Conservation (phyloP, 2,797 vertebrate species). For the Leptoclinus maculatus region DNA sequence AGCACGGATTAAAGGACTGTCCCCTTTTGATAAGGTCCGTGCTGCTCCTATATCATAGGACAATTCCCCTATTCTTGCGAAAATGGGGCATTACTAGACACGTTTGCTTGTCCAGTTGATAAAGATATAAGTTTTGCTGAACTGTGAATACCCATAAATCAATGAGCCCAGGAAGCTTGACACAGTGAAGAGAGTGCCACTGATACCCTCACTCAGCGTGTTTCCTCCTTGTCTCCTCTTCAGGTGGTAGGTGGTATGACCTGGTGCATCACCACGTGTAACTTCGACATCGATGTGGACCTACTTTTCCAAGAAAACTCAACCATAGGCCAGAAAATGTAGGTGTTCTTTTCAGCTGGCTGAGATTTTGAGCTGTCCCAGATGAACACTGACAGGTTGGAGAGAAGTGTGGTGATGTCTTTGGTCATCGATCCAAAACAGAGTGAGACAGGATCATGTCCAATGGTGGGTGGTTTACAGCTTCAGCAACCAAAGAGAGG, state of each 20-base stretch:
- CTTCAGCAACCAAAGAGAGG: not conserved
- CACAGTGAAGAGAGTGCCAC: not conserved
- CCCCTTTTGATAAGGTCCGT: conserved; percentile 92
- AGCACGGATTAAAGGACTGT: conserved; percentile 96
- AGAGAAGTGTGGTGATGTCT: not conserved
- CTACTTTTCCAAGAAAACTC: conserved; percentile 99
- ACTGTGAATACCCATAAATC: too few species aligned
- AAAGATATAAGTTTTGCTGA: not conserved
- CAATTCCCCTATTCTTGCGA: accelerated
- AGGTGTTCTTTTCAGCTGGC: conserved; percentile 58
- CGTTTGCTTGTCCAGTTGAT: not conserved
- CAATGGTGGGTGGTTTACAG: not conserved
- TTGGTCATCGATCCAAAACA: not conserved
- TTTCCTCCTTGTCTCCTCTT: not conserved
- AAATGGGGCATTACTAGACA: not conserved
- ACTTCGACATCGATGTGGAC: conserved; percentile 95
- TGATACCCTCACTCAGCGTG: not conserved
- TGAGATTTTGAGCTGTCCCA: too few species aligned
- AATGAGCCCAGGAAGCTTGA: not conserved
- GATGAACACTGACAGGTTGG: not conserved
- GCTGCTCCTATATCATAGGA: not conserved
- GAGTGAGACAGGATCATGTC: not conserved
- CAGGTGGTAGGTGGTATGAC: conserved; percentile 99
- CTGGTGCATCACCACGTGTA: conserved; percentile 99
- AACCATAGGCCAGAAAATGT: conserved; percentile 99